Base-by-base conservation (phyloP, 1,140 invertebrate species). In the Drosophila melanica region DNA sequence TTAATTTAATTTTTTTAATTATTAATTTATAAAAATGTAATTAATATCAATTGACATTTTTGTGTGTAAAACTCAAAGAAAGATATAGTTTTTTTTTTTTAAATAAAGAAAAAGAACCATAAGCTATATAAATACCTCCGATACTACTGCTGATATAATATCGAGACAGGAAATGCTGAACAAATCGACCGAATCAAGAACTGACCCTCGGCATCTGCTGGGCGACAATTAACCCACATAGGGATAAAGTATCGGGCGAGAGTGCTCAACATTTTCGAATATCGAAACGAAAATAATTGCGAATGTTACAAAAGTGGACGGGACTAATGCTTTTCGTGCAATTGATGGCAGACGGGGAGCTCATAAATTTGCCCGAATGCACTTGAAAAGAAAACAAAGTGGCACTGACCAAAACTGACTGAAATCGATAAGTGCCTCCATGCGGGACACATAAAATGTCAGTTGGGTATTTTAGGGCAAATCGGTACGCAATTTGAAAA, bases 181-280 rank as follows among this genome's bases (percentile, higher is more conserved):
- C 81, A 84, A 85, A 84, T 80, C 68, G 81, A 70, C 45, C 69
- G 59, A 58, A 79, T 77, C 64, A 71, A 47, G 64, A 55, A 63
- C 37, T 57, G 72, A 71, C 60, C 60, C 42, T 48, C 58, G 14
- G 33, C 12, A 10, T 33, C 30, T 9, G 33, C 33, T 23, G 20
- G 9, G 33, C 9, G 16, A 65, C 60, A 65, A 71, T 64, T 45
- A 50, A 71, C 81, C 77, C 74, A 45, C 74, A 86, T 85, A 59
- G 51, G 39, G 12, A 10, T 18, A 35, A 4, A 53, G n/a, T 18
- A 42, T 33, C 16, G 10, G 23, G 8, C 12, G 33, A 37, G 18
- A 67, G 60, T 68, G 53, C 58, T 12, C 41, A 54, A 57, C 55
- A 60, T 69, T 62, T 53, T 20, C 41, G 11, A 62, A 78, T 63